Conservation (phyloP, 2,797 vertebrate genomes). For the Carcharodon carcharias region DNA sequence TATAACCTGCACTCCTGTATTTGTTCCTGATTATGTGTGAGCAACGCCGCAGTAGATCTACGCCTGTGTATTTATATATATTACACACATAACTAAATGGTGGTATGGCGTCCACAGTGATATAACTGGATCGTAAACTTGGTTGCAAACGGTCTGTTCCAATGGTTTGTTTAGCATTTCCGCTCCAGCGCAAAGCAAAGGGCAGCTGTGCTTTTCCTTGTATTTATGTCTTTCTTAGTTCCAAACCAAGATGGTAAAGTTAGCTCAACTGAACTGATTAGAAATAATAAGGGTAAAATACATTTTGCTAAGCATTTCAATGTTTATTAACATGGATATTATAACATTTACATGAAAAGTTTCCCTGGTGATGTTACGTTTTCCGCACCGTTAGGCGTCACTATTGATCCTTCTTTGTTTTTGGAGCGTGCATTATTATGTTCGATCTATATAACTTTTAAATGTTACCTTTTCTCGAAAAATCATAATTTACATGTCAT, state of each 20-base stretch:
- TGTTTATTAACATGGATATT: background rate
- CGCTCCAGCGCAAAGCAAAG: background rate
- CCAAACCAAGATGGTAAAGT: background rate
- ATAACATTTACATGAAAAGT: background rate
- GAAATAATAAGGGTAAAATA: background rate
- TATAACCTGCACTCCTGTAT: background rate
- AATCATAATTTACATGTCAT: background rate
- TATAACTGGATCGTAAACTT: background rate
- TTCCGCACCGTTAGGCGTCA: conserved; percentile 27
- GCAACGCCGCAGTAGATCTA: background rate
- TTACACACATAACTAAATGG: background rate
- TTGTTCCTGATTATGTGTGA: background rate
- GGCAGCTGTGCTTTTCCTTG: background rate
- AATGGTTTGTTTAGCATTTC: conserved; percentile 6
- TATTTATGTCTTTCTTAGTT: background rate
- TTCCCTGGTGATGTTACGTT: background rate
- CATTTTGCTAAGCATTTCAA: background rate
- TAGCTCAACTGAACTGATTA: background rate
- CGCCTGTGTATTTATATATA: too few species aligned
- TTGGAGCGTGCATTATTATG: background rate
- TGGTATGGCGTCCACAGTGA: background rate
- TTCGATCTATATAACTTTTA: background rate
- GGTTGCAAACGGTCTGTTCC: background rate
- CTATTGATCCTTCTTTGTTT: conserved; percentile 22
- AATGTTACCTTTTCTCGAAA: background rate